These are phyloP conservation scores for Dioctria rufipes DNA, from an alignment of 2,888 invertebrate species.

Conservation along the genomic window DNA sequence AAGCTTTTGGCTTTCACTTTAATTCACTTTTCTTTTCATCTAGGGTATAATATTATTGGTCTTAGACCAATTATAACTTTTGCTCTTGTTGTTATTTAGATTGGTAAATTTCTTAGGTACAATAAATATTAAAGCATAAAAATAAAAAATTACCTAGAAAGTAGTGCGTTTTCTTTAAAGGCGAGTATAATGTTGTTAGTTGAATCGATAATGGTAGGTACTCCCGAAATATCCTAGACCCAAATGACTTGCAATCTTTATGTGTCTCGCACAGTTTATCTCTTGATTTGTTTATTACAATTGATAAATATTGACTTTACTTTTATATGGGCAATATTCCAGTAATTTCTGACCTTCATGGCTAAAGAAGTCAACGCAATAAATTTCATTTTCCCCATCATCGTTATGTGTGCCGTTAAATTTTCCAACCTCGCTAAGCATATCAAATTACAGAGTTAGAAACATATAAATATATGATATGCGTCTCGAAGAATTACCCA, in stretches of 20 bases:
- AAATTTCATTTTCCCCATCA: neutral
- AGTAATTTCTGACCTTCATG: conserved; percentile 26
- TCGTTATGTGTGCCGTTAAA: neutral
- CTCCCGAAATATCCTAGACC: neutral
- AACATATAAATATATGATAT: no score
- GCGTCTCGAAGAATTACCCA: no score
- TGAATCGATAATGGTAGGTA: conserved; percentile 18
- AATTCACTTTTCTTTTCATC: no score
- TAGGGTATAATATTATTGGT: no score
- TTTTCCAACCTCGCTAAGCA: neutral
- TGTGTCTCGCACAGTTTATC: no score
- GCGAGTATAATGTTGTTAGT: neutral
- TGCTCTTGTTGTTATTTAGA: no score
- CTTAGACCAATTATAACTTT: no score
- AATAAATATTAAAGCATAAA: no score
- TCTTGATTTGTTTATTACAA: neutral
- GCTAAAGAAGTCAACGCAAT: neutral
- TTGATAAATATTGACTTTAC: neutral
- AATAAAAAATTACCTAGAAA: no score
- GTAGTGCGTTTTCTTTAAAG: no score
- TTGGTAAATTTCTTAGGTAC: no score
- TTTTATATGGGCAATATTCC: neutral
- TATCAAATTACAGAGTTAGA: neutral
- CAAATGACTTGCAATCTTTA: neutral
- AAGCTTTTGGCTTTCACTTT: no score